Evolutionary conservation across 2,888 invertebrate species (phyloP), one percentile per base, ranked within the genome.

Genomic region (Orchesella flavescens): DNA sequence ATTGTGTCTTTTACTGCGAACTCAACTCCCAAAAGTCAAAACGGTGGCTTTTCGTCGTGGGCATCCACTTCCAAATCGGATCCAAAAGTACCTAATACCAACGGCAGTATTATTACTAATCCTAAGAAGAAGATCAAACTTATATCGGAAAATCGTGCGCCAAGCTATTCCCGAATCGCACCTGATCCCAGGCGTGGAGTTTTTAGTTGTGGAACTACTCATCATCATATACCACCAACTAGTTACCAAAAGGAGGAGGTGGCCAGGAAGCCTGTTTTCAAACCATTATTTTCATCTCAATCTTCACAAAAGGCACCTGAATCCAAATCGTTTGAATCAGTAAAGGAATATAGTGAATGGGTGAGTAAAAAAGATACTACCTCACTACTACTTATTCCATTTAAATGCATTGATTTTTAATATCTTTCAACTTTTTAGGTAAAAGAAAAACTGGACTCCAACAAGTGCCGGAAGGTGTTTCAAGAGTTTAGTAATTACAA

Each of bases 41-140:
- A 68, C 9, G 44, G 17, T 5, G n/a, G n/a, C n/a, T n/a, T n/a
- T n/a, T 57, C 3, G 19, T 57, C 10, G 7, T 34, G 2, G 7
- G 34, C 34, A 34, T 34, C 34, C 7, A 4, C 34, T 4, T 34
- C 34, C 2, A 4, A 2, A 34, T 34, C 34, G 7, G n/a, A n/a
- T n/a, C n/a, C n/a, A n/a, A 34, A 34, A 34, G 34, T 34, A 4
- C 7, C 34, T 34, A 34, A 34, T 7, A 69, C 15, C 15, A 46
- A 46, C 15, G 74, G 63, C 34, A 34, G 34, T 34, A 34, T 34
- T 34, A 34, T 34, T 15, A 19, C n/a, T 19, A 76, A 76, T n/a
- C 76, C 76, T 1, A 77, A 77, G 21, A 77, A 77, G 61, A 77
- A 77, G n/a, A 77, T 77, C 12, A 77, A 77, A 19, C n/a, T 77